Conservation (phyloP, 2,888 invertebrate genomes). For the Phasia obesa region DNA sequence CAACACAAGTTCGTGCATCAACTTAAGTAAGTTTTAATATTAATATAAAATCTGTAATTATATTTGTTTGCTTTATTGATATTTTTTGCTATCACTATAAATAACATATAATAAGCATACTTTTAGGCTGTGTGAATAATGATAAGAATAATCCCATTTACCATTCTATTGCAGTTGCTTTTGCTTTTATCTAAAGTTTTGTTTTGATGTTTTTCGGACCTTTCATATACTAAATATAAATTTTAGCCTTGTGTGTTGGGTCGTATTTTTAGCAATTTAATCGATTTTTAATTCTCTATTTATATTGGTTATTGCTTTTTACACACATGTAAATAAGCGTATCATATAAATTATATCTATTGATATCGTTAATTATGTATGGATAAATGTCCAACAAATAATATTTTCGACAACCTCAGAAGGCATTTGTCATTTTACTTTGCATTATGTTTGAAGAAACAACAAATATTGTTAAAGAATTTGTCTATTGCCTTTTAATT, state of each 20-base stretch:
- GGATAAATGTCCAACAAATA: not conserved
- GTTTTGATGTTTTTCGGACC: not conserved
- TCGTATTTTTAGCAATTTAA: slow-evolving; percentile 47
- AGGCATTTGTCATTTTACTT: slow-evolving; percentile 45
- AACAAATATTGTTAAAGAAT: slow-evolving; percentile 81
- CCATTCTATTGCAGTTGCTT: not conserved
- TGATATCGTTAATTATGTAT: not conserved
- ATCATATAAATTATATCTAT: not conserved
- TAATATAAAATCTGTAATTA: not conserved
- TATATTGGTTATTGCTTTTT: not conserved
- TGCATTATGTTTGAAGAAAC: slow-evolving; percentile 77
- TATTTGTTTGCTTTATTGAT: too few species aligned
- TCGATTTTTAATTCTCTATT: slow-evolving; percentile 57
- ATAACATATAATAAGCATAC: too few species aligned
- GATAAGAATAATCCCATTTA: not conserved
- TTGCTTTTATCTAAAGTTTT: not conserved
- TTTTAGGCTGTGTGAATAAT: not conserved
- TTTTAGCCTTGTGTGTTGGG: not conserved
- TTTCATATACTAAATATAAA: not conserved
- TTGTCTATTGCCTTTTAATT: slow-evolving; percentile 81
- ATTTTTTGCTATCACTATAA: too few species aligned
- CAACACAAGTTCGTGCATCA: slow-evolving; percentile 82
- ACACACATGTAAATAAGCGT: not conserved
- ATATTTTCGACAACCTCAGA: slow-evolving; percentile 1
- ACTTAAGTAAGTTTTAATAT: slow-evolving; percentile 79